Evolutionary conservation across 1,140 invertebrate species (phyloP).

Genomic region (Scaptomyza graminum): DNA sequence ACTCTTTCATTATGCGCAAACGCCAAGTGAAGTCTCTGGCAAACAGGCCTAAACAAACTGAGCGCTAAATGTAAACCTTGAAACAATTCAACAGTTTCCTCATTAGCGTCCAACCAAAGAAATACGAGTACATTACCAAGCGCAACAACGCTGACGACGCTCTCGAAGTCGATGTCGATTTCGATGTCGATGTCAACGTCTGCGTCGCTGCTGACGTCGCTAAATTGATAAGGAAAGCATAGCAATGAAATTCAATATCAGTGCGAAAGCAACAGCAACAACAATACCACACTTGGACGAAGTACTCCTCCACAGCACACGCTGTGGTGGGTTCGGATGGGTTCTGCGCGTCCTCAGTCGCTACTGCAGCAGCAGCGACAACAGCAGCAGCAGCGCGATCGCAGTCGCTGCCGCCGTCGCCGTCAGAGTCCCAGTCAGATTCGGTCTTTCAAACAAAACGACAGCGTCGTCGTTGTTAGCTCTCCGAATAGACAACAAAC

Average conservation of each 20-base stretch:
- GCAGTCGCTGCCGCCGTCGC: constrained; percentile 20
- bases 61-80: constrained; percentile 70
- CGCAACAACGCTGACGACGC: constrained; percentile 22
- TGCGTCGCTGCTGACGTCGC: constrained; percentile 18
- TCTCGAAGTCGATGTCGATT: neutral
- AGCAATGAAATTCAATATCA: constrained; percentile 74
- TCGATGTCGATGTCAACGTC: neutral
- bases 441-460: constrained; percentile 64
- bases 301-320: constrained; percentile 46
- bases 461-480: constrained; percentile 49
- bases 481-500: constrained; percentile 55
- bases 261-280: constrained; percentile 52
- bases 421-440: constrained; percentile 36
- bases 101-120: constrained; percentile 62
- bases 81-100: constrained; percentile 80
- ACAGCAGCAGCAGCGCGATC: constrained; percentile 35
- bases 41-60: constrained; percentile 75
- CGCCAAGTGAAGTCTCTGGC: constrained; percentile 36
- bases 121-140: constrained; percentile 36
- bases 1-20: constrained; percentile 77
- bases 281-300: constrained; percentile 12
- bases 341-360: constrained; percentile 19
- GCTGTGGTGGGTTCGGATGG: constrained; percentile 48
- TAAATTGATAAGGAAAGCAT: constrained; percentile 56
- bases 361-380: constrained; percentile 10